Conservation (phyloP, 1,140 invertebrate species). For the Chlorops oryzae region DNA sequence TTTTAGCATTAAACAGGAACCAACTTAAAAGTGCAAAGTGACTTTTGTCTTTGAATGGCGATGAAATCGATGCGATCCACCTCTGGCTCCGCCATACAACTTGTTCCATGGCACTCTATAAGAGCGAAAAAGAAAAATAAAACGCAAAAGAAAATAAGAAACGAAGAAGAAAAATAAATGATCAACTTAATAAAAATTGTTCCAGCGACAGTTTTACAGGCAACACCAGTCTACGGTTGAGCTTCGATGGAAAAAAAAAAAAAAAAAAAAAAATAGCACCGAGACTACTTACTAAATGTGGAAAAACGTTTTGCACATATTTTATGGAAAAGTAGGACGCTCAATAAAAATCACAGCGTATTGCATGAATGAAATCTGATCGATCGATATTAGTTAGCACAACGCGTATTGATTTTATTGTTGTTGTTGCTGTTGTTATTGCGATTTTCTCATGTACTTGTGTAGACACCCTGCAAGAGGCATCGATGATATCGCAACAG, state of each 20-base stretch:
- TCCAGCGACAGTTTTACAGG: constrained; percentile 9
- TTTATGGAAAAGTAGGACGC: constrained; percentile 47
- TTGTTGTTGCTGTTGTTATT: neutral
- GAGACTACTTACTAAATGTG: constrained; percentile 30
- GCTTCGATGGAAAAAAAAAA: constrained; percentile 8
- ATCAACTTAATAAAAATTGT: constrained; percentile 19
- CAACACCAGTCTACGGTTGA: constrained; percentile 8
- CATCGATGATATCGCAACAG: too few species aligned
- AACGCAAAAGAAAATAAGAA: neutral
- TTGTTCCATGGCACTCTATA: neutral
- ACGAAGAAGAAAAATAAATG: neutral
- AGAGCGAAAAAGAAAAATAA: neutral
- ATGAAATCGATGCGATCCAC: constrained; percentile 32
- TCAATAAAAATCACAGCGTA: constrained; percentile 39
- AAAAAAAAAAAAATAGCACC: constrained; percentile 9
- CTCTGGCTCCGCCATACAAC: neutral
- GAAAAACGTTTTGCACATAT: constrained; percentile 40
- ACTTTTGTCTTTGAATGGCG: constrained; percentile 45
- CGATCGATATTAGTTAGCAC: too few species aligned
- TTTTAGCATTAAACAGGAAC: constrained; percentile 46
- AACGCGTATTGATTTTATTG: neutral
- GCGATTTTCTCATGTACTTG: too few species aligned
- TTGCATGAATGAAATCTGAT: constrained; percentile 23
- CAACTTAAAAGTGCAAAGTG: constrained; percentile 27
- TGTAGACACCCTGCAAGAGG: too few species aligned